Evolutionary conservation across 2,888 invertebrate species (phyloP), one percentile per base, ranked within the genome.

Genomic region (Tillus elongatus): DNA sequence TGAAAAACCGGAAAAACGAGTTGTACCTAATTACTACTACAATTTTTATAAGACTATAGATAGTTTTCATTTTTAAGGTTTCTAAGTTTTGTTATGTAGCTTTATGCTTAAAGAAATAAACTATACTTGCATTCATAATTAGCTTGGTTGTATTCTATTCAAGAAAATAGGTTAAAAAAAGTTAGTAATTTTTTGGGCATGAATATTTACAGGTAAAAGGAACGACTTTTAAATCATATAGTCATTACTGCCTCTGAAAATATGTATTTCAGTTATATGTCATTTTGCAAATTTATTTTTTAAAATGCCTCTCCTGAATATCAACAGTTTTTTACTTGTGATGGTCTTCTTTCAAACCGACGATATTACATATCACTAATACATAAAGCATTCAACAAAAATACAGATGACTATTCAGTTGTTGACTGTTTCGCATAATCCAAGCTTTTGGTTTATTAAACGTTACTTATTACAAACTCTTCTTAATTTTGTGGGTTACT

Each of bases 1-100:
- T 19, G 24, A 19, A 19, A 19, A n/a, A 19, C 24, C 24, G 6
- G 24, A 19, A 19, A 19, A 19, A 19, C 24, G 24, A n/a, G 24
- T 19, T 19, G 24, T 19, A 6, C 24, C 24, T 19, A 6, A 8
- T 8, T 19, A 19, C n/a, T 19, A 19, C n/a, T 19, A 8, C 6
- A n/a, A 19, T 19, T 19, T 19, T 19, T 19, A 19, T 19, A 19
- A 19, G 24, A 19, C 24, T 19, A 8, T 19, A 19, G 24, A 19
- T 19, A n/a, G n/a, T 19, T 19, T 19, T 6, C n/a, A 19, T n/a
- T 19, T n/a, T 8, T n/a, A 19, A 19, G 6, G 24, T 19, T 19
- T 19, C n/a, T 19, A n/a, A 8, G n/a, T 19, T 19, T 8, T n/a
- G n/a, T 19, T 19, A 6, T 19, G 6, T 19, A 19, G 24, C n/a